Base-by-base conservation (phyloP, 2,888 invertebrate genomes). In the Merodon equestris region DNA sequence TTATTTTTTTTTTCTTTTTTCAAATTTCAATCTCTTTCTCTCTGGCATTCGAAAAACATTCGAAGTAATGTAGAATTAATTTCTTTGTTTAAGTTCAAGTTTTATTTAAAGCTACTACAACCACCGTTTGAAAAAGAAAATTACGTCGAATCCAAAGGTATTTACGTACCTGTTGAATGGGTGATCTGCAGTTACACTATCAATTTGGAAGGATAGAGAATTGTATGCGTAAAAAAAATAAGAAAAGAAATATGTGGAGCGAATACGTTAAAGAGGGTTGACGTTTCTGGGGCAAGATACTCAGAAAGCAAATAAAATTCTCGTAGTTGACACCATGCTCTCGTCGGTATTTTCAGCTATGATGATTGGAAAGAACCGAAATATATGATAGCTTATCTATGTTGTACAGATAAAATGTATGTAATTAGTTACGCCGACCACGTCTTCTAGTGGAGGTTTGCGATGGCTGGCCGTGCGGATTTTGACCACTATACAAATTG, bases 401-500 rank as follows among this genome's bases (percentile, higher is more conserved):
- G 45, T 57, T 50, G 17, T 51, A 57, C 14, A 18, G 48, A 36
- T 14, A 64, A 40, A 15, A 45, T 45, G 9, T 60, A 45, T 45
- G 10, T 60, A 40, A 40, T 86, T 79, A 89, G 82, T 88, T 89
- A 72, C 88, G 87, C 50, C 87, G 87, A 50, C 86, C 83, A 48
- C 89, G 88, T 72, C 87, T 84, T 57, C 89, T 85, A 45, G 86
- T 79, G 57, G 87, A 84, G 42, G 84, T 84, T 47, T 85, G 82
- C 27, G 27, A 27, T 36, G 81, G 83, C 47, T 84, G 84, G 38
- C 83, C 83, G 54, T 86, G 86, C 13, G 86, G 89, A 85, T 89
- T 87, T 81, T 89, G 89, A 1, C 88, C 88, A 74, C 88, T 87
- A 66, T 89, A 89, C 76, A 89, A 84, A 83, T 88, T 89, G 72